These are phyloP conservation scores for Serinus canaria DNA, from an alignment of 2,113 vertebrate species.

Conservation along the genomic window DNA sequence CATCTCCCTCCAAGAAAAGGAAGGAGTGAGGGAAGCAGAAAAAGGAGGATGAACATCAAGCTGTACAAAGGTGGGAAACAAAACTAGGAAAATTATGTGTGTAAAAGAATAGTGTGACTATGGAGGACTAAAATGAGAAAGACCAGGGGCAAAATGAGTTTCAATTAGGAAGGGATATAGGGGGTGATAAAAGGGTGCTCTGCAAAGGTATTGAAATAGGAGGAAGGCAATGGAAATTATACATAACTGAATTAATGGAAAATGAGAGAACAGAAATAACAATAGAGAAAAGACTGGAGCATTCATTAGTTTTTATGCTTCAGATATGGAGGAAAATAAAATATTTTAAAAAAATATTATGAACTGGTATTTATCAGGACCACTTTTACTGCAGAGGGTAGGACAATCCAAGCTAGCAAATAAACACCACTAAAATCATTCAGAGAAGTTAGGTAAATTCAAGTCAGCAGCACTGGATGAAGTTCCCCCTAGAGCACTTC, in stretches of 20 bases:
- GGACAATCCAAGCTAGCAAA: background rate
- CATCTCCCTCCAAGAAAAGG: background rate
- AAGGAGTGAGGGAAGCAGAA: background rate
- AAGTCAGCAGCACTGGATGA: background rate
- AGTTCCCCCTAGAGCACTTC: constrained; percentile 9
- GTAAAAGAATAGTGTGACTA: background rate
- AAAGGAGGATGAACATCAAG: background rate
- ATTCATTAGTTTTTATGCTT: background rate
- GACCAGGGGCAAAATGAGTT: background rate
- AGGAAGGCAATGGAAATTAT: background rate
- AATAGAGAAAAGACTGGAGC: background rate
- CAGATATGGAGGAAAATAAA: background rate
- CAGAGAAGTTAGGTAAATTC: background rate
- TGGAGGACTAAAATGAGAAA: background rate
- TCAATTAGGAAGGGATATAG: background rate
- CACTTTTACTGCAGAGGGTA: background rate
- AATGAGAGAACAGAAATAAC: background rate
- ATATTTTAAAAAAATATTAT: background rate
- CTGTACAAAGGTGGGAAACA: background rate
- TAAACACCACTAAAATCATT: background rate
- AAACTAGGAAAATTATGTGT: background rate
- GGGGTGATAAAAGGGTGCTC: background rate
- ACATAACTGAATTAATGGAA: background rate
- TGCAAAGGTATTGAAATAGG: background rate
- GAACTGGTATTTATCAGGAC: background rate